Conservation (phyloP, 2,113 vertebrate species). For the Clinocottus analis region DNA sequence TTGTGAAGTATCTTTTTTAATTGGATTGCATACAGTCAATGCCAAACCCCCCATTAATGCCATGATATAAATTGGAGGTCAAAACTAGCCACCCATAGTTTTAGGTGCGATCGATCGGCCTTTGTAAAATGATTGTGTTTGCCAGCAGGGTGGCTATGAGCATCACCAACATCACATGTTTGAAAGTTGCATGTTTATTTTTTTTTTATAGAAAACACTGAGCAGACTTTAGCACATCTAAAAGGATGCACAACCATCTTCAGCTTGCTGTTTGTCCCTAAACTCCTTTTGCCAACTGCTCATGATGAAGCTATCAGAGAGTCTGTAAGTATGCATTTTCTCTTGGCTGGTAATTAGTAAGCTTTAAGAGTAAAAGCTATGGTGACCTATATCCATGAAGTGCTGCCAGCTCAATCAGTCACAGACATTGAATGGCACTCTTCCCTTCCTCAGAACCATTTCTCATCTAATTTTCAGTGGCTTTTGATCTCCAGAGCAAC, state of each 20-base stretch:
- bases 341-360: conserved; percentile 46
- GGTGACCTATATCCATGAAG: conserved; percentile 37
- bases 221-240: neutral
- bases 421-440: conserved; percentile 13
- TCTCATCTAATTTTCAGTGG: conserved; percentile 52
- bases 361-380: conserved; percentile 32
- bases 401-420: conserved; percentile 39
- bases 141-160: neutral
- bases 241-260: neutral
- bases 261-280: neutral
- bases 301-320: neutral
- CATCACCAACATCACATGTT: neutral
- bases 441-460: conserved; percentile 33
- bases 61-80: too few species aligned
- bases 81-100: too few species aligned
- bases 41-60: neutral
- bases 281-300: neutral
- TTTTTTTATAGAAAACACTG: neutral
- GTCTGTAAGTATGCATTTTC: conserved; percentile 26
- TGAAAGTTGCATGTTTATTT: neutral
- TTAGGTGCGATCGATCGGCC: neutral
- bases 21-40: neutral
- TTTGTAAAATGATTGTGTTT: neutral
- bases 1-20: too few species aligned
- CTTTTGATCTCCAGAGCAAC: conserved; percentile 60